These are phyloP conservation scores for Manduca sexta DNA, from an alignment of 1,140 invertebrate species.

Conservation along the genomic window DNA sequence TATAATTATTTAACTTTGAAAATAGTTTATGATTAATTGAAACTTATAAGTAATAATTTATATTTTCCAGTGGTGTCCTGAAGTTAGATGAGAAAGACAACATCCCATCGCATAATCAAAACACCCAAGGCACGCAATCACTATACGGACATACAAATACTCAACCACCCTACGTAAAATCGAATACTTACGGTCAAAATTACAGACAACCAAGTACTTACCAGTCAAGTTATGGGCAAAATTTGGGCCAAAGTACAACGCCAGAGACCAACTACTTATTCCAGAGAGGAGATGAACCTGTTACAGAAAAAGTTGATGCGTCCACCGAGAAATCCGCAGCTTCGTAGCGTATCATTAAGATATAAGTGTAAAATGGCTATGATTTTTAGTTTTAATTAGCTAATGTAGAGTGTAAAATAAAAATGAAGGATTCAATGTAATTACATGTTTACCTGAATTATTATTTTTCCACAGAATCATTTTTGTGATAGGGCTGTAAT, in stretches of 20 bases:
- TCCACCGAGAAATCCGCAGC: conserved; percentile 8
- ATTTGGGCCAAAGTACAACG: conserved; percentile 27
- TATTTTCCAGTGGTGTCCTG: not conserved
- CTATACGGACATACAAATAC: not conserved
- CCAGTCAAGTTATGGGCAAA: conserved; percentile 7
- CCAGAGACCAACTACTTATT: conserved; percentile 51
- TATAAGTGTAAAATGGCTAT: not conserved
- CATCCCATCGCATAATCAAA: conserved; percentile 10
- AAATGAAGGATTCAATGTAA: no score
- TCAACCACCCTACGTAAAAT: not conserved
- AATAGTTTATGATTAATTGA: no score
- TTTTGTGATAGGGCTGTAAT: no score
- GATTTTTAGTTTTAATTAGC: no score
- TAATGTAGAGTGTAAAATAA: no score
- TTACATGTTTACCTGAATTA: no score
- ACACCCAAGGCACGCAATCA: conserved; percentile 17
- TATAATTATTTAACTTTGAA: no score
- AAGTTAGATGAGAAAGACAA: not conserved
- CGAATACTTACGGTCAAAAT: conserved; percentile 13
- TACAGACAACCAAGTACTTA: not conserved
- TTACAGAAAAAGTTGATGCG: conserved; percentile 25
- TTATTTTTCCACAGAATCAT: no score
- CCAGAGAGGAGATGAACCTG: conserved; percentile 44
- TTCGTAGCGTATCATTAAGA: not conserved
- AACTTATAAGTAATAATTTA: not conserved